phyloP scores from a whole-genome alignment of 2,113 vertebrate species.

The Cyprinus carpio region DNA sequence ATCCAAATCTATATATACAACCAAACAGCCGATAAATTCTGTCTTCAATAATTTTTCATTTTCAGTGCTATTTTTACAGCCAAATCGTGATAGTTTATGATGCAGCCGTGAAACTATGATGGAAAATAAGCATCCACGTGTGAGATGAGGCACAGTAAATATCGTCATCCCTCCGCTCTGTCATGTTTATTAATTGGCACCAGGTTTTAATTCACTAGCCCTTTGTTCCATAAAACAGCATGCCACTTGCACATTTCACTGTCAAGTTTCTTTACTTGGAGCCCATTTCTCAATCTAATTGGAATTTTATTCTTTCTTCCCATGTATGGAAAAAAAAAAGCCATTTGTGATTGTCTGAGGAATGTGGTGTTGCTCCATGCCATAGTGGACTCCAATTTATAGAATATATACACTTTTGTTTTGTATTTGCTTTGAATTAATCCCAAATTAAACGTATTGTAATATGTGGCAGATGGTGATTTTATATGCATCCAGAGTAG shows the following conservation, averaged over 20 bases:
- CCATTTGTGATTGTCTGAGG: conserved; percentile 26
- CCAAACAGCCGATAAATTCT: too few species aligned
- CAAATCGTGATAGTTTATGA: conserved; percentile 16
- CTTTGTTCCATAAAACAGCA: conserved; percentile 39
- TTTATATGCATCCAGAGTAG: conserved; percentile 21
- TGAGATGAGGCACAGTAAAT: conserved; percentile 27
- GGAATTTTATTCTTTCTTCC: background rate
- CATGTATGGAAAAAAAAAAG: conserved; percentile 27
- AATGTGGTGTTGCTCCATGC: conserved; percentile 5
- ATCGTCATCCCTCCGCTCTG: background rate
- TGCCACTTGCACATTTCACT: conserved; percentile 8
- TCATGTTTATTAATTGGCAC: conserved; percentile 21
- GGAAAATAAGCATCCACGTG: conserved; percentile 13
- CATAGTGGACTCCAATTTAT: background rate
- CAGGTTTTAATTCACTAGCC: conserved; percentile 29
- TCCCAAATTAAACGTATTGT: conserved; percentile 32
- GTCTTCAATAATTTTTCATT: conserved; percentile 2
- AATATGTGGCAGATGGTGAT: conserved; percentile 49
- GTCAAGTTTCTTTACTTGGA: conserved; percentile 14
- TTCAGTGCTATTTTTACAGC: conserved; percentile 10
- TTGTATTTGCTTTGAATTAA: conserved; percentile 17
- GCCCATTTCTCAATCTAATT: conserved; percentile 31
- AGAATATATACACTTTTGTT: background rate
- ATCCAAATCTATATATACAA: too few species aligned
- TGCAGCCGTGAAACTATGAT: background rate